These are phyloP conservation scores for Dexiosoma caninum DNA, from an alignment of 2,888 invertebrate species.

Conservation along the genomic window DNA sequence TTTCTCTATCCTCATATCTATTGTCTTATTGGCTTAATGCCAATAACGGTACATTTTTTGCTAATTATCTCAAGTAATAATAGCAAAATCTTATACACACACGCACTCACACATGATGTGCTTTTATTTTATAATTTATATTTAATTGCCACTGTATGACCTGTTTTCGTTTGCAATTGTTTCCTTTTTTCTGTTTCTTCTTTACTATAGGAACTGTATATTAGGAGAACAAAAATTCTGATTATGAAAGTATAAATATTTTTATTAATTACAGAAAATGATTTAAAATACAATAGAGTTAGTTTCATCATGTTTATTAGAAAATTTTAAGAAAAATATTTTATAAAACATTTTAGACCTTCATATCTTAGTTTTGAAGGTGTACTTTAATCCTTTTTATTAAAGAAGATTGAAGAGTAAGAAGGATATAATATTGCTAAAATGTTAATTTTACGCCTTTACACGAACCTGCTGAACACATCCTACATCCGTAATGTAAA, in stretches of 20 bases:
- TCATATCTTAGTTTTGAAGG: too few species aligned
- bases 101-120: not conserved
- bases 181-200: not conserved
- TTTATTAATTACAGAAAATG: not conserved
- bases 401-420: too few species aligned
- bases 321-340: too few species aligned
- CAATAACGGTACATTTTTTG: not conserved
- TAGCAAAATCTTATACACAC: not conserved
- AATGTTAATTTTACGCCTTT: too few species aligned
- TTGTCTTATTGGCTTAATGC: too few species aligned
- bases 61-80: not conserved
- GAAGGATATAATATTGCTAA: too few species aligned
- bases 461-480: too few species aligned
- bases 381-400: too few species aligned
- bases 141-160: constrained; percentile 33
- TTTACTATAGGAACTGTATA: not conserved
- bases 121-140: constrained; percentile 3
- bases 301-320: too few species aligned
- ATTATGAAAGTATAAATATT: not conserved
- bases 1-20: not conserved
- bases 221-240: not conserved
- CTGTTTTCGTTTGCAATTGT: constrained; percentile 11
- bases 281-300: not conserved
- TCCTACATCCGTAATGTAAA: too few species aligned
- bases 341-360: too few species aligned